Conservation (phyloP, 2,888 invertebrate species). For the Caenorhabditis virilis region DNA sequence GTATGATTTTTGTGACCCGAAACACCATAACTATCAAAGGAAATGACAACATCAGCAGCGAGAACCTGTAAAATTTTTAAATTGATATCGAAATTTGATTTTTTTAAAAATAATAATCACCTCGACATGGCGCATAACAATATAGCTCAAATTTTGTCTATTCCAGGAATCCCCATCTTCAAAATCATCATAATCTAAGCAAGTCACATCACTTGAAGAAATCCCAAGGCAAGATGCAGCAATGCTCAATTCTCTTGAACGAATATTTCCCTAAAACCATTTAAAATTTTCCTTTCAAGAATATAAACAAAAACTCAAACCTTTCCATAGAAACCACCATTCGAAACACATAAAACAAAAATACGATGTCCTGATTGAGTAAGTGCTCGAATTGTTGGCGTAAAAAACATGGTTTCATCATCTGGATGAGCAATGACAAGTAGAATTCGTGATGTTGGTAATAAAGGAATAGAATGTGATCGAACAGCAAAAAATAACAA, state of each 20-base stretch:
- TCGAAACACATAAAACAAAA: slow-evolving; percentile 49
- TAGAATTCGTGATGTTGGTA: slow-evolving; percentile 72
- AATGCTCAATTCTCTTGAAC: slow-evolving; percentile 82
- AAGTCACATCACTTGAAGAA: slow-evolving; percentile 78
- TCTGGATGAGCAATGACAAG: slow-evolving; percentile 93
- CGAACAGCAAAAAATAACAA: slow-evolving; percentile 43
- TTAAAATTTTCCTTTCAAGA: background rate
- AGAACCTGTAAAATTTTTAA: slow-evolving; percentile 30
- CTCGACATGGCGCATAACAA: slow-evolving; percentile 47
- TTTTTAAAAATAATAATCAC: slow-evolving; percentile 7
- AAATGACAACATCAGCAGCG: slow-evolving; percentile 75
- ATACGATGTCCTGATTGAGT: slow-evolving; percentile 36
- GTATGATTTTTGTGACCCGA: slow-evolving; percentile 88
- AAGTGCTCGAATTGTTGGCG: slow-evolving; percentile 74
- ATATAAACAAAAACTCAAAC: slow-evolving; percentile 9
- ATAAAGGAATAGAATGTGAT: slow-evolving; percentile 27
- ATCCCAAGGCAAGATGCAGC: slow-evolving; percentile 84
- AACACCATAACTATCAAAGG: slow-evolving; percentile 91
- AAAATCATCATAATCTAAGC: slow-evolving; percentile 74
- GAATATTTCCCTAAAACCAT: slow-evolving; percentile 72
- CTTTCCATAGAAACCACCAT: slow-evolving; percentile 49
- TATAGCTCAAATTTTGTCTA: slow-evolving; percentile 25
- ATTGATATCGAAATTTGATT: slow-evolving; percentile 7
- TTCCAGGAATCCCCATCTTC: slow-evolving; percentile 76
- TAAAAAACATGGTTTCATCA: slow-evolving; percentile 99